Evolutionary conservation across 2,113 vertebrate genomes (phyloP).

Genomic region (Nannospalax galili): DNA sequence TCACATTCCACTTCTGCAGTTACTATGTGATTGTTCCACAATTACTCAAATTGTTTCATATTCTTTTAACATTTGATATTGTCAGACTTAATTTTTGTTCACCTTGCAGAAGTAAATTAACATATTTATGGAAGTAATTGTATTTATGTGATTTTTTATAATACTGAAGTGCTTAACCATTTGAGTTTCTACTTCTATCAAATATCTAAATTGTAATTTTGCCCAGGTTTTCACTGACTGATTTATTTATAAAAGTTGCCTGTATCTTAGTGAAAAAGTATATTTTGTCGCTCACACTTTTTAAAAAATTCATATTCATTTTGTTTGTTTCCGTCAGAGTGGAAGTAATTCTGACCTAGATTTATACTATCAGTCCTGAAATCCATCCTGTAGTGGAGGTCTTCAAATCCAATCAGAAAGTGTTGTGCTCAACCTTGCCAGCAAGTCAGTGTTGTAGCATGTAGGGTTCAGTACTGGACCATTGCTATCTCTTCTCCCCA

Average conservation of each 20-base stretch:
- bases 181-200: neutral
- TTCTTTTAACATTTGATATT: neutral
- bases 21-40: neutral
- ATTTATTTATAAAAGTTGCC: neutral
- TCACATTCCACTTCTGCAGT: too few relatives aligned
- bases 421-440: too few relatives aligned
- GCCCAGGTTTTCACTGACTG: neutral
- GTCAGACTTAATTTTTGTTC: neutral
- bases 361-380: too few relatives aligned
- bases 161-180: neutral
- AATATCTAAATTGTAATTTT: neutral
- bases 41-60: too few relatives aligned
- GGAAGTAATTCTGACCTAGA: too few relatives aligned
- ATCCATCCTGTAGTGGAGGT: too few relatives aligned
- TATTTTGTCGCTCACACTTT: neutral
- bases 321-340: too few relatives aligned
- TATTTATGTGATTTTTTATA: neutral
- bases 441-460: too few relatives aligned
- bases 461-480: too few relatives aligned
- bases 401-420: too few relatives aligned
- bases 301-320: neutral
- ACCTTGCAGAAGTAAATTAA: neutral
- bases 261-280: neutral
- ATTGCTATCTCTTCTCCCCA: too few relatives aligned
- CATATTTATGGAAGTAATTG: neutral